Conservation (phyloP, 1,140 invertebrate genomes). For the Cydia strobilella region DNA sequence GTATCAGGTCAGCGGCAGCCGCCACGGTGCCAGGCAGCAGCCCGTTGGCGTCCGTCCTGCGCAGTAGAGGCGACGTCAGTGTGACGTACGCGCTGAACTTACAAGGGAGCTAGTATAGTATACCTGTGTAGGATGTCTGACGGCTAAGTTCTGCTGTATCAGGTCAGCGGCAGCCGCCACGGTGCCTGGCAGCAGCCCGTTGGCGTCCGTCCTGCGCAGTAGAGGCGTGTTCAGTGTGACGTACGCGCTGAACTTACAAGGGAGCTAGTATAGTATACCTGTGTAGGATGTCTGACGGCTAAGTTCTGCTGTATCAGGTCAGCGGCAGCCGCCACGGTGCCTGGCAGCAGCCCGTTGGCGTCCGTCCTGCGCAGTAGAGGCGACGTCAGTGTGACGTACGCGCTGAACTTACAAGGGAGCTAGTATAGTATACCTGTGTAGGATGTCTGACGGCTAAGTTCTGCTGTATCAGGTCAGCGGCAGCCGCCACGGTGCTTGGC, state of each 20-base stretch:
- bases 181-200: too few species aligned
- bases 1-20: too few species aligned
- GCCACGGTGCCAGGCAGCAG: too few species aligned
- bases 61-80: too few species aligned
- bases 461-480: constrained; percentile 69
- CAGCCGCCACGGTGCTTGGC: constrained; percentile 80
- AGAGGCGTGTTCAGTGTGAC: too few species aligned
- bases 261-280: constrained; percentile 13
- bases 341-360: constrained; percentile 78
- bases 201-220: too few species aligned
- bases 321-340: constrained; percentile 76
- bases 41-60: too few species aligned
- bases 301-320: constrained; percentile 69
- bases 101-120: too few species aligned
- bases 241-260: neutral
- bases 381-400: constrained; percentile 81
- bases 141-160: too few species aligned
- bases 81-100: too few species aligned
- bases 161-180: too few species aligned
- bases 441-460: constrained; percentile 36
- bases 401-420: constrained; percentile 36
- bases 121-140: too few species aligned
- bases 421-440: neutral
- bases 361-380: constrained; percentile 87
- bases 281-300: constrained; percentile 35